Base-by-base conservation (phyloP, 2,888 invertebrate species). In the Deilephila elpenor region DNA sequence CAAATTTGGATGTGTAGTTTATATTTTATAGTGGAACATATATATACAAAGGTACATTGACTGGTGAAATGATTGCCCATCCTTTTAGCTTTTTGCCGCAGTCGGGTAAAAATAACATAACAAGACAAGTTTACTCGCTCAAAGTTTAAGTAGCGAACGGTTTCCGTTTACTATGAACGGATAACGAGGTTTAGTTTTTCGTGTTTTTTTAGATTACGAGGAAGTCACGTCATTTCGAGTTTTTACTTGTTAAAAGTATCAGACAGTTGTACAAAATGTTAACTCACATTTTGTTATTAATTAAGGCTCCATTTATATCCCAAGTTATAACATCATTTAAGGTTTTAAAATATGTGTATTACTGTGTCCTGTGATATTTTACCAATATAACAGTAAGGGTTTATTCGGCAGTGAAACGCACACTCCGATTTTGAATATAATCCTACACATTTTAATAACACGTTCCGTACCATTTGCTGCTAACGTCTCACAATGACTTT, bases 91-190 rank as follows among this genome's bases (percentile, higher is more conserved):
- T 44, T 44, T 44, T 14, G 44, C 44, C 11, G 44, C 11, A 44
- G 44, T 44, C 44, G 44, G 44, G 44, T 44, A 74, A 73, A 25
- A 67, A 60, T 32, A 56, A 59, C 29, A 56, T 59, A 51, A 70
- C 70, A 1, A 56, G 53, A n/a, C 61, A 71, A 71, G 61, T 71
- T 61, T 60, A 60, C 44, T 56, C n/a, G 32, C 32, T 34, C 34
- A 60, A 37, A 70, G 51, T 59, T 8, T 59, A 60, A 60, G 51
- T 67, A 59, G 60, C 73, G 70, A 71, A 60, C n/a, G 67, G n/a
- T 59, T 56, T 51, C 44, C 70, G 51, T n/a, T 34, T n/a, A 67
- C 67, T 73, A 34, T 37, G 32, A 25, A 73, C 51, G 51, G 70
- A 70, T 73, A 70, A 67, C 59, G 32, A 73, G 70, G 59, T 60